Evolutionary conservation across 2,888 invertebrate species (phyloP).

Genomic region (Eucera pruinosa): DNA sequence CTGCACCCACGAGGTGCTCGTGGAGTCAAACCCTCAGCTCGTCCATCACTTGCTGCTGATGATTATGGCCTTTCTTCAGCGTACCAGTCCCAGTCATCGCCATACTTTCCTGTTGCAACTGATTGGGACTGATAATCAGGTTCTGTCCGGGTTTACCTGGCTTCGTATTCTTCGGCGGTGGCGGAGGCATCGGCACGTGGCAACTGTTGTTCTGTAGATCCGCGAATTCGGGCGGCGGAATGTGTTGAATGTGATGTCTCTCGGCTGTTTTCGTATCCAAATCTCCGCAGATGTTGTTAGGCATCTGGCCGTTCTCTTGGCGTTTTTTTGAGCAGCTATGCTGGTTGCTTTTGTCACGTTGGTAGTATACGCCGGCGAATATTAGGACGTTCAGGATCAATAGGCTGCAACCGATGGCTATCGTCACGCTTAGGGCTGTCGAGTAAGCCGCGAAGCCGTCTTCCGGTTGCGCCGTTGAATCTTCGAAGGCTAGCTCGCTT

Average conservation of each 20-base stretch:
- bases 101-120: constrained; percentile 90
- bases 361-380: constrained; percentile 97
- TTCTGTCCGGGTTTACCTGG: constrained; percentile 84
- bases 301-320: constrained; percentile 94
- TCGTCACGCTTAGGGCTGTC: constrained; percentile 95
- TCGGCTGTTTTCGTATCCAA: constrained; percentile 90
- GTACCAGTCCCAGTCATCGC: constrained; percentile 90
- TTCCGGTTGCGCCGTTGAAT: constrained; percentile 86
- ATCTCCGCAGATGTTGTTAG: constrained; percentile 95
- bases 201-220: constrained; percentile 89
- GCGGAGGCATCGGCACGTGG: constrained; percentile 89
- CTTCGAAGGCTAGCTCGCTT: constrained; percentile 80
- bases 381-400: constrained; percentile 96
- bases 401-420: constrained; percentile 96
- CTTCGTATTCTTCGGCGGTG: constrained; percentile 90
- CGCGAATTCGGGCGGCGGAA: constrained; percentile 93
- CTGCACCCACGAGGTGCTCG: constrained; percentile 53
- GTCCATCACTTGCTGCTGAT: constrained; percentile 88
- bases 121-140: constrained; percentile 86
- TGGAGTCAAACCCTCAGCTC: constrained; percentile 92
- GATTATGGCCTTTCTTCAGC: constrained; percentile 87
- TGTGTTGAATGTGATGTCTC: constrained; percentile 92
- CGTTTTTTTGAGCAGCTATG: constrained; percentile 86
- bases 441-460: constrained; percentile 96
- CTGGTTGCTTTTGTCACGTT: constrained; percentile 91